Conservation (phyloP, 2,113 vertebrate genomes). For the Tachuris rubrigastra region DNA sequence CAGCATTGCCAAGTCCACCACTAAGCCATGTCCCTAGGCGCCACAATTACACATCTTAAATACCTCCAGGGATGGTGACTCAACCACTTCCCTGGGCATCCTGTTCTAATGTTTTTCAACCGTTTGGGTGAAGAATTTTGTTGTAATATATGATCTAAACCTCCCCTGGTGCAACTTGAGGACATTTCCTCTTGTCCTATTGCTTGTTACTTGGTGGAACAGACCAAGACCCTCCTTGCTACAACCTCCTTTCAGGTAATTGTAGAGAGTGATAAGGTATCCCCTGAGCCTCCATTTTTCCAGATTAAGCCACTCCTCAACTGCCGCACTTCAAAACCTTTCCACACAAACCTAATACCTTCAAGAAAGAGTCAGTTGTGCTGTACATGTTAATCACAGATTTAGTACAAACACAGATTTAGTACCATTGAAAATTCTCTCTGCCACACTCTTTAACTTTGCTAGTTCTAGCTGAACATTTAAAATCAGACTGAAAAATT, state of each 20-base stretch:
- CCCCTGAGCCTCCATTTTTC: neutral
- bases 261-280: neutral
- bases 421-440: neutral
- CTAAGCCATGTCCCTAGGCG: neutral
- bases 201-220: neutral
- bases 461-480: neutral
- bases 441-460: neutral
- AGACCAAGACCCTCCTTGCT: rapidly evolving
- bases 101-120: neutral
- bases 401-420: neutral
- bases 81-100: neutral
- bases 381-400: neutral
- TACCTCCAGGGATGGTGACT: neutral
- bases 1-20: neutral
- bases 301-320: neutral
- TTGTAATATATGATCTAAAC: neutral
- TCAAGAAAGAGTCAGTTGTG: neutral
- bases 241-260: rapidly evolving
- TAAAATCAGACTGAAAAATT: neutral
- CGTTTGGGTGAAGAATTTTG: neutral
- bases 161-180: neutral
- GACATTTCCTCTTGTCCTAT: neutral
- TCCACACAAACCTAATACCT: neutral
- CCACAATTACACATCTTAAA: neutral
- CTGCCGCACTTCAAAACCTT: neutral